A percentile compares a stretch with the other conserved stretches of the same genome.
Evolutionary conservation across 2,888 invertebrate genomes (phyloP).

Genomic region (Lepas anatifera): DNA sequence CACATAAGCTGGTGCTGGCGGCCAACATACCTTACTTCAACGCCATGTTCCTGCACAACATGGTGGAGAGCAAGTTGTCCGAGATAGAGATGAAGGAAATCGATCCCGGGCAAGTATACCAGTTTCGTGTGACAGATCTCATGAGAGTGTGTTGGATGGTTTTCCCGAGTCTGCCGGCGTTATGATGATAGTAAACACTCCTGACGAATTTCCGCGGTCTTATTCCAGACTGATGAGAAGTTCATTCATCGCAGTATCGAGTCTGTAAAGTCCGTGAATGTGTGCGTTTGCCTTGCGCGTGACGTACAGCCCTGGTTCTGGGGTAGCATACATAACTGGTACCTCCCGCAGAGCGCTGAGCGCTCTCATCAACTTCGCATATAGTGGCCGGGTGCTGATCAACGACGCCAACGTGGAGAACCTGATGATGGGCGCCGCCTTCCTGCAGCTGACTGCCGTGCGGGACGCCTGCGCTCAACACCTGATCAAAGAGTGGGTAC

Average conservation of each 20-base stretch:
- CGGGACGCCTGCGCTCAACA: constrained; percentile 73
- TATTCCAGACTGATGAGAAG: too few species aligned
- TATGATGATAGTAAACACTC: too few species aligned
- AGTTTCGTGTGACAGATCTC: background rate
- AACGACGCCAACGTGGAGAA: constrained; percentile 69
- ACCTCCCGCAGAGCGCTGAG: constrained; percentile 65
- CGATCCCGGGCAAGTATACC: constrained; percentile 50
- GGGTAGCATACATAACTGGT: too few species aligned
- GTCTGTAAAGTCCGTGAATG: too few species aligned
- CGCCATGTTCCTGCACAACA: constrained; percentile 80
- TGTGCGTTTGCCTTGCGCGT: too few species aligned
- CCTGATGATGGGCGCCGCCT: constrained; percentile 71
- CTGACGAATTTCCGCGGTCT: background rate
- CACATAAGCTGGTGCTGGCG: constrained; percentile 70
- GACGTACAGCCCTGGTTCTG: too few species aligned
- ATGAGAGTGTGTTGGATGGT: background rate
- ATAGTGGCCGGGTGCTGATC: constrained; percentile 62
- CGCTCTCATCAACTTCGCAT: constrained; percentile 70
- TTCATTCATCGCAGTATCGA: too few species aligned
- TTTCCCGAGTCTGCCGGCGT: too few species aligned
- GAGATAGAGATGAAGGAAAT: constrained; percentile 71
- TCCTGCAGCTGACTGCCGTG: constrained; percentile 63
- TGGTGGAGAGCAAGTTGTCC: constrained; percentile 68
- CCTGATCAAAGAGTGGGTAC: constrained; percentile 50
- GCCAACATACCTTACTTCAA: constrained; percentile 79